These are phyloP conservation scores for Leptinotarsa lineolata DNA, from an alignment of 1,140 invertebrate species.

Conservation along the genomic window DNA sequence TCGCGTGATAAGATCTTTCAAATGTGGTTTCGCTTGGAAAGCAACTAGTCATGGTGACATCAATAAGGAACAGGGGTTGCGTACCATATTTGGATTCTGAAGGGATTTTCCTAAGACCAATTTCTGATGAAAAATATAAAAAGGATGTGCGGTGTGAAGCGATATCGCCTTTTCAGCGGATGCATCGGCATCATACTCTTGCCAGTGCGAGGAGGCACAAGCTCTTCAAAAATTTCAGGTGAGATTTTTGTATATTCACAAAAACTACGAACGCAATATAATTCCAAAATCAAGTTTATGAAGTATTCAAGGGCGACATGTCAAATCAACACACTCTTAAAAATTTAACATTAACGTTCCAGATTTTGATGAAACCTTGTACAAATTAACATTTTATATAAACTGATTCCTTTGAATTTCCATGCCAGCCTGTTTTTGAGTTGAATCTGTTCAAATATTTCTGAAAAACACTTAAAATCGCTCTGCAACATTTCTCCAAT, in stretches of 20 bases:
- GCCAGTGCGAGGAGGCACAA: slow-evolving; percentile 60
- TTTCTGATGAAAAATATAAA: slow-evolving; percentile 43
- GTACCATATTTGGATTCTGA: slow-evolving; percentile 62
- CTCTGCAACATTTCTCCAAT: too few relatives aligned
- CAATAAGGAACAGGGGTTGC: slow-evolving; percentile 58
- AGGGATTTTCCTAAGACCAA: slow-evolving; percentile 60
- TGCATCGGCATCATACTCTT: slow-evolving; percentile 67
- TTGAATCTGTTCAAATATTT: too few relatives aligned
- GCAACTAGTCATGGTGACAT: slow-evolving; percentile 20
- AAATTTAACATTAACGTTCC: too few relatives aligned
- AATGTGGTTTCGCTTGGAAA: background rate
- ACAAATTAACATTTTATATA: too few relatives aligned
- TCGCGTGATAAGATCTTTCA: slow-evolving; percentile 19
- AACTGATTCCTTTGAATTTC: too few relatives aligned
- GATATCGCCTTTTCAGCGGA: slow-evolving; percentile 58
- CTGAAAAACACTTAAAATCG: too few relatives aligned
- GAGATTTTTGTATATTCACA: slow-evolving; percentile 21
- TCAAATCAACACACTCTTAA: too few relatives aligned
- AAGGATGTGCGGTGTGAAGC: slow-evolving; percentile 52
- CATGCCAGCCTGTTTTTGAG: too few relatives aligned
- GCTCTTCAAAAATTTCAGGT: slow-evolving; percentile 55
- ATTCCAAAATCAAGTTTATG: too few relatives aligned
- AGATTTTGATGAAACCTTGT: too few relatives aligned
- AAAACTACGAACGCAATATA: too few relatives aligned
- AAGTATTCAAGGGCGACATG: too few relatives aligned